phyloP scores from a whole-genome alignment of 2,113 vertebrate species.

The Zosterops lateralis region DNA sequence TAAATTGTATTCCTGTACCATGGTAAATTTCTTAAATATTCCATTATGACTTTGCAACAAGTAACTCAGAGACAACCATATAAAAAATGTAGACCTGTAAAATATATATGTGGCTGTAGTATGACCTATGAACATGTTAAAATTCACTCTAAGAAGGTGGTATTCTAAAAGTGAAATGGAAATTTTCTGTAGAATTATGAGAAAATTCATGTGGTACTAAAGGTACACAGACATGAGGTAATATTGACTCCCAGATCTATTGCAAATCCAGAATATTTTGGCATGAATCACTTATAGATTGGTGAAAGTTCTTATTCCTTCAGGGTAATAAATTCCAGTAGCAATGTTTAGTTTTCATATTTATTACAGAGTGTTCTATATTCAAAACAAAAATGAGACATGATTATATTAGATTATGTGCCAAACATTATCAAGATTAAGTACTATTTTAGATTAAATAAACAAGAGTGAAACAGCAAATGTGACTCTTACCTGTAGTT shows the following conservation, averaged over 20 bases:
- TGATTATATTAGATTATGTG: not conserved
- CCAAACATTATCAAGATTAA: not conserved
- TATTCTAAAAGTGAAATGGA: not conserved
- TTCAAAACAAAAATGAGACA: not conserved
- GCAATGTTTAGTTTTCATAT: not conserved
- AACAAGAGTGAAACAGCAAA: not conserved
- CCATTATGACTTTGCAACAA: not conserved
- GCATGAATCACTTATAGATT: not conserved
- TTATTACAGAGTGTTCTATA: fast-evolving
- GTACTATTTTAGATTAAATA: not conserved
- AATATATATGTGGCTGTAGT: not conserved
- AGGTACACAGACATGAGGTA: not conserved
- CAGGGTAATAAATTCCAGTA: not conserved
- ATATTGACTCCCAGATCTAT: not conserved
- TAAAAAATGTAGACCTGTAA: not conserved
- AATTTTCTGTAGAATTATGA: not conserved
- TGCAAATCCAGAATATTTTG: not conserved
- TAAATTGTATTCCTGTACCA: not conserved
- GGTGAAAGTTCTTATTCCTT: not conserved
- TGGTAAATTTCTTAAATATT: not conserved
- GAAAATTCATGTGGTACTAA: not conserved
- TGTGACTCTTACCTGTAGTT: not conserved
- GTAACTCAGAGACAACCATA: not conserved
- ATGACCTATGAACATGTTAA: not conserved
- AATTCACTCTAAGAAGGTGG: not conserved